Evolutionary conservation across 1,140 invertebrate genomes (phyloP), one percentile per base, ranked within the genome.

Genomic region (Whitmania pigra): DNA sequence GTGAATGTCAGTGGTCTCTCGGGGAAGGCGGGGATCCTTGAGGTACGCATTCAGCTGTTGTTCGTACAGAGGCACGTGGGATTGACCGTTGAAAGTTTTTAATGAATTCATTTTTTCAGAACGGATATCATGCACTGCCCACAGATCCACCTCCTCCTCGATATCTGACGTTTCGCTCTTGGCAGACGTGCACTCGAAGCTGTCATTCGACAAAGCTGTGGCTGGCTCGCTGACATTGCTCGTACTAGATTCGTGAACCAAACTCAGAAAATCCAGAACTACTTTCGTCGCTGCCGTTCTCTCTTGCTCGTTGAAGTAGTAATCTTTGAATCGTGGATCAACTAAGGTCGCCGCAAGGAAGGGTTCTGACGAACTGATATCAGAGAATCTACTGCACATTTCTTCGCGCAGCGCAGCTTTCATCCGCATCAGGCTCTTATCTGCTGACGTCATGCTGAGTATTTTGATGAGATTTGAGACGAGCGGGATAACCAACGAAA

Each of bases 401-500:
- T 3, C 2, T 4, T 67, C 66, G 18, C 13, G 66, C 1, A 67
- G 31, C 18, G 2, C 66, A 2, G 13, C 66, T 29, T 67, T 67
- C 66, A 67, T 67, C 29, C 29, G 13, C 20, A 4, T 25, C 29
- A 67, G 18, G 5, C 13, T 13, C 2, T 2, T 2, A 67, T 13
- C 66, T 27, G n/a, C 2, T 3, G 66, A 2, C 2, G 66, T 67
- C 2, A 20, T 67, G 2, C 13, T 29, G 18, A 67, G 18, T 36
- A 22, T 67, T 2, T 18, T 36, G 5, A 3, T 25, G 3, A 67
- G 29, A n/a, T 22, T 67, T n/a, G 29, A 27, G 18, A 67, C 2
- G 20, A 67, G 20, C 29, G 2, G 66, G 31, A 67, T 67, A 20
- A 67, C 66, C 29, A 67, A 25, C 13, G 66, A 67, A 67, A 67